phyloP scores from a whole-genome alignment of 30 jellyfish, hydroid and myxozoan genomes.

The Hydractinia echinata region DNA sequence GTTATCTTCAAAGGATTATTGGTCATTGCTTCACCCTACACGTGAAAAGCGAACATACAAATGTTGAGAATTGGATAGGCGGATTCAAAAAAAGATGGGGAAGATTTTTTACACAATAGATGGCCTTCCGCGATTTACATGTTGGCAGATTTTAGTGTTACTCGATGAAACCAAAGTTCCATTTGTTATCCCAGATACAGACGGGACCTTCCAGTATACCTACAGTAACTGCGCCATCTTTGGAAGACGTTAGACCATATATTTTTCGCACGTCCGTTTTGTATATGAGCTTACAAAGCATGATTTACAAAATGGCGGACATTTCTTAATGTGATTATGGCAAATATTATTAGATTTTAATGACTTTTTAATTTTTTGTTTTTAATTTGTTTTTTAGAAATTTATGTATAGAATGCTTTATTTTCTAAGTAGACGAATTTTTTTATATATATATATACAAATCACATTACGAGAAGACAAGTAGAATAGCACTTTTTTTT shows the following conservation, averaged over 20 bases:
- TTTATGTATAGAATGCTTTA: no score
- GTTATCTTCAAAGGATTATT: slow-evolving; percentile 15
- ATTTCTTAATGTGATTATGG: no score
- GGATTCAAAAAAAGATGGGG: slow-evolving; percentile 30
- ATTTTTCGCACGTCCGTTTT: no score
- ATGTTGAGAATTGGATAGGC: slow-evolving; percentile 17
- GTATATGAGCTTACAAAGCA: no score
- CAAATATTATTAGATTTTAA: no score
- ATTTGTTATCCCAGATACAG: slow-evolving; percentile 40
- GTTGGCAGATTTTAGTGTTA: slow-evolving; percentile 20
- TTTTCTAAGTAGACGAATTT: no score
- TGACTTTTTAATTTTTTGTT: no score
- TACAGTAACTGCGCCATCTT: slow-evolving; percentile 37
- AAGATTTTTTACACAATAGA: slow-evolving; percentile 18
- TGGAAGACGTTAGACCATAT: not conserved
- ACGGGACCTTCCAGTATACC: slow-evolving; percentile 35
- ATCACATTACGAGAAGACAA: no score
- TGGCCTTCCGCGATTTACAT: slow-evolving; percentile 16
- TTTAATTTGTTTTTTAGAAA: no score
- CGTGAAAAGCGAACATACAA: slow-evolving; percentile 32
- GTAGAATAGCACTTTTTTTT: no score
- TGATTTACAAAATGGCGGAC: no score
- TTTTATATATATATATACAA: no score
- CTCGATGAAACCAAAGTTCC: slow-evolving; percentile 15
- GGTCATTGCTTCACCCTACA: slow-evolving; percentile 24